Percentiles rank a stretch among this genome's conserved stretches.
These are phyloP conservation scores for Dicentrarchus labrax DNA, from an alignment of 2,113 vertebrate species.

Conservation along the genomic window DNA sequence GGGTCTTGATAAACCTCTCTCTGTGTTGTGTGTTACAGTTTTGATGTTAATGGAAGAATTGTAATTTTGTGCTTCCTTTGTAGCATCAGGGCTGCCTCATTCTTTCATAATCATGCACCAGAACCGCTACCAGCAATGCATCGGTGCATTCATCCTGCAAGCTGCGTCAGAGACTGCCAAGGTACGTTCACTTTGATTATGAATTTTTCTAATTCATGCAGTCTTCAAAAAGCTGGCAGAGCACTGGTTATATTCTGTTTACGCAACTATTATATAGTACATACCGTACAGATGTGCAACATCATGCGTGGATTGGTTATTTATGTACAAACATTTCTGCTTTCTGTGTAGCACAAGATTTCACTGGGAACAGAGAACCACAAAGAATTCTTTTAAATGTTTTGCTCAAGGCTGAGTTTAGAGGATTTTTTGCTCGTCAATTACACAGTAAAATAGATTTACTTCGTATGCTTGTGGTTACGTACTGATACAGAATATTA, in stretches of 20 bases:
- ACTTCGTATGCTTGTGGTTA: neutral
- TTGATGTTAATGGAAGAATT: neutral
- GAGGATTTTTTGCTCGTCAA: neutral
- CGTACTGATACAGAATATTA: neutral
- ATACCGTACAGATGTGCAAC: neutral
- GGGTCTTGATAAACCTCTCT: neutral
- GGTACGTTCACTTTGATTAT: conserved; percentile 72
- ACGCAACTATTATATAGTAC: no score
- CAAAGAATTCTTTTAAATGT: neutral
- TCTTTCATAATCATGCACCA: conserved; percentile 93
- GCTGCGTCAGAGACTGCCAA: conserved; percentile 88
- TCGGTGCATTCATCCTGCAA: conserved; percentile 90
- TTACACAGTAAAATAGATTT: neutral
- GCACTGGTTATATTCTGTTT: neutral
- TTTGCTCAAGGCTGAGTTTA: neutral
- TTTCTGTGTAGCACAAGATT: neutral
- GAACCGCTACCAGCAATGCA: conserved; percentile 91
- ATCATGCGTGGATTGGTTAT: neutral
- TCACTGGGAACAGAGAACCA: neutral
- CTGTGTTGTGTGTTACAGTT: neutral
- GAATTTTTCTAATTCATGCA: neutral
- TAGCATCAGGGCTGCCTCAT: conserved; percentile 89
- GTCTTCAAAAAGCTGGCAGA: neutral
- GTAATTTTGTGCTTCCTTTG: conserved; percentile 23
- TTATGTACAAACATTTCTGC: neutral